Conservation (phyloP, 1,140 invertebrate genomes). For the Gryon sp. region DNA sequence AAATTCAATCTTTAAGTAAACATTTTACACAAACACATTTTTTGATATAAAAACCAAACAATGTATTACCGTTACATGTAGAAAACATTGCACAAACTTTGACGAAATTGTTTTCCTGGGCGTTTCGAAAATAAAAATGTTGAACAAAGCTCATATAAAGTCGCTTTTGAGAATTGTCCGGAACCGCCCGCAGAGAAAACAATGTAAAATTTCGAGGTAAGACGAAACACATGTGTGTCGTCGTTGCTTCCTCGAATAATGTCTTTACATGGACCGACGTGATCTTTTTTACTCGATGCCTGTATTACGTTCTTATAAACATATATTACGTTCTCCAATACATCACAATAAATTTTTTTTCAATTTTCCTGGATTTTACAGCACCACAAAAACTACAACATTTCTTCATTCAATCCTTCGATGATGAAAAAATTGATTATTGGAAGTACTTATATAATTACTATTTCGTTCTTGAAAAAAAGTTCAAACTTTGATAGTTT, state of each 20-base stretch:
- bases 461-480: too few relatives aligned
- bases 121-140: conserved; percentile 31
- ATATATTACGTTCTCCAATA: conserved; percentile 25
- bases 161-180: conserved; percentile 36
- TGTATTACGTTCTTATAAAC: conserved; percentile 31
- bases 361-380: conserved; percentile 1
- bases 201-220: conserved; percentile 58
- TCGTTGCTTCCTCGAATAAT: conserved; percentile 42
- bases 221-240: conserved; percentile 53
- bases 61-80: too few relatives aligned
- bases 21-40: too few relatives aligned
- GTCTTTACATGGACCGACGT: conserved; percentile 28
- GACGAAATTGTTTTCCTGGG: conserved; percentile 25
- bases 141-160: conserved; percentile 31
- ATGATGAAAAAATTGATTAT: not conserved
- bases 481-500: conserved; percentile 20
- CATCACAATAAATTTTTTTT: conserved; percentile 20
- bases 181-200: conserved; percentile 62
- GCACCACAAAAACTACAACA: not conserved
- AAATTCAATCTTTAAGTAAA: too few relatives aligned
- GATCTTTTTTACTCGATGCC: conserved; percentile 23
- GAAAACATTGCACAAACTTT: conserved; percentile 3
- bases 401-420: conserved; percentile 25
- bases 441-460: too few relatives aligned
- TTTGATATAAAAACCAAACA: too few relatives aligned